Percentiles rank a stretch among this genome's conserved stretches.
These are phyloP conservation scores for Megaceryle maxima DNA, from an alignment of 2,113 vertebrate genomes.

Conservation along the genomic window DNA sequence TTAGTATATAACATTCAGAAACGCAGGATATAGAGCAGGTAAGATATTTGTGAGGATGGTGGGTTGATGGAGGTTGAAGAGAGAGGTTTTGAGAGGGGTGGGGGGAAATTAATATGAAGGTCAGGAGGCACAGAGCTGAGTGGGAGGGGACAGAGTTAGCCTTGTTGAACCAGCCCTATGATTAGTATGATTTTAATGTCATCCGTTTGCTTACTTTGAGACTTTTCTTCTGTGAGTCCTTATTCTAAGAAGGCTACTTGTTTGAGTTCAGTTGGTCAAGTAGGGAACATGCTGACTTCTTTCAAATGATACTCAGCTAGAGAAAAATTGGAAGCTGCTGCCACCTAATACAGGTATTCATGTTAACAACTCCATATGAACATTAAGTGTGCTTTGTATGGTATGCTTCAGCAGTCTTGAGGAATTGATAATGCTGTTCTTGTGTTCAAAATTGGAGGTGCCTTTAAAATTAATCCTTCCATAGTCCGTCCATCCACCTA, in stretches of 20 bases:
- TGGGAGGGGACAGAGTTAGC: neutral
- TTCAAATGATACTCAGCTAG: neutral
- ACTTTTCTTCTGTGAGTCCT: neutral
- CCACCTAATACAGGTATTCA: neutral
- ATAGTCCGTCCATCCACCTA: neutral
- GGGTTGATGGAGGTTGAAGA: neutral
- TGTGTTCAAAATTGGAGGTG: neutral
- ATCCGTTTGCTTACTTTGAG: neutral
- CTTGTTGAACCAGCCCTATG: neutral
- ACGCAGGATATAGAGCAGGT: neutral
- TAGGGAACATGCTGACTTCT: neutral
- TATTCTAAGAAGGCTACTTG: neutral
- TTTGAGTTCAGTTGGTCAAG: neutral
- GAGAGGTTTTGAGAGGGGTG: neutral
- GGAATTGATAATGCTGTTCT: neutral
- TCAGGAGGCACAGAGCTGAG: neutral
- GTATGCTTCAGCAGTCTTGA: neutral
- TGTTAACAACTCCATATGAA: neutral
- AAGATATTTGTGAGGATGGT: neutral
- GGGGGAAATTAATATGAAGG: neutral
- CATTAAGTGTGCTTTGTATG: fast-evolving
- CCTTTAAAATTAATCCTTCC: neutral
- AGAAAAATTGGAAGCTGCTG: neutral
- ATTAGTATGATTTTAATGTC: neutral
- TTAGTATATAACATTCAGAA: neutral